These are phyloP conservation scores for Petromus typicus DNA, from an alignment of 2,113 vertebrate genomes.

Conservation along the genomic window DNA sequence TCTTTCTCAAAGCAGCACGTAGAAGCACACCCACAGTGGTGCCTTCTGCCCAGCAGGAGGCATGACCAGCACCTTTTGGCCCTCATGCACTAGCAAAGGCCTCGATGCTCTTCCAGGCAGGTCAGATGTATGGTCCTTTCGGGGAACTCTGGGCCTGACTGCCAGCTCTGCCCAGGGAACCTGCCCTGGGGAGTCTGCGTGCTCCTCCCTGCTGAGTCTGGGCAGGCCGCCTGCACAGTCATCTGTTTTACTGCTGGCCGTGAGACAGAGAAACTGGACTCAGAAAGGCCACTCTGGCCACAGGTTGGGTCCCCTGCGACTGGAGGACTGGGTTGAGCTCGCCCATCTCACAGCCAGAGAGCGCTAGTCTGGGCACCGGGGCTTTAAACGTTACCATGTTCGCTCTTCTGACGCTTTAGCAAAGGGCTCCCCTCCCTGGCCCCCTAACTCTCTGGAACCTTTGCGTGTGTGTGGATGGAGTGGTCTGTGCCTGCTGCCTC, in stretches of 20 bases:
- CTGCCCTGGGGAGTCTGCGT: not conserved
- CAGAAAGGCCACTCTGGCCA: not conserved
- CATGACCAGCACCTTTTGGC: accelerated
- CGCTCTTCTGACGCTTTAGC: not conserved
- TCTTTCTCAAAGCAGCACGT: not conserved
- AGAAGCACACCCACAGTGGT: not conserved
- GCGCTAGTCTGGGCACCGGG: accelerated
- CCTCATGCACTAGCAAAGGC: not conserved
- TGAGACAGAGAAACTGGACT: not conserved
- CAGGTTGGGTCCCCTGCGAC: not conserved
- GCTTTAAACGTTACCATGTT: not conserved
- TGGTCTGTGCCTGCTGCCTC: not conserved
- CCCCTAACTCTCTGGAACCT: not conserved
- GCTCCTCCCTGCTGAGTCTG: not conserved
- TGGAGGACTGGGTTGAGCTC: not conserved
- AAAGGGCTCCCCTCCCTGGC: not conserved
- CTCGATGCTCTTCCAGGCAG: constrained; percentile 1
- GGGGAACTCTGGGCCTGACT: not conserved
- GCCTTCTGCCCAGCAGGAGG: not conserved
- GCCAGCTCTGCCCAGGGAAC: not conserved
- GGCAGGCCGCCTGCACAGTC: constrained; percentile 20
- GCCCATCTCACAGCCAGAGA: accelerated
- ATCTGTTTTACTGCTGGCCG: constrained; percentile 15
- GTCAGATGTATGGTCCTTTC: constrained; percentile 13
- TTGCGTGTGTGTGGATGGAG: not conserved